Evolutionary conservation across 2,113 vertebrate genomes (phyloP).

Genomic region (Cepphus grylle): DNA sequence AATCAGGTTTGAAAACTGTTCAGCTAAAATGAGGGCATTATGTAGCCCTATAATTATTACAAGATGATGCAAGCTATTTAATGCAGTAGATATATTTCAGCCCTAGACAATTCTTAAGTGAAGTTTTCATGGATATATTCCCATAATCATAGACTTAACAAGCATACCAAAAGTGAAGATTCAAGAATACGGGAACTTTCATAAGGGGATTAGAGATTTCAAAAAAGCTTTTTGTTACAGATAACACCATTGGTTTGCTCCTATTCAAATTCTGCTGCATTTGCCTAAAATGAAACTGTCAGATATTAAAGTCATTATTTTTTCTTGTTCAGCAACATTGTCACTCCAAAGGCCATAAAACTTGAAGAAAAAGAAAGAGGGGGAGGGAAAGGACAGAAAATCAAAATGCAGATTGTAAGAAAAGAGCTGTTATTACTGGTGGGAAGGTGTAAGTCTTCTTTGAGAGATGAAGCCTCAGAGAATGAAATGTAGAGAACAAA

Average conservation of each 20-base stretch:
- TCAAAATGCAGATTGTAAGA: not conserved
- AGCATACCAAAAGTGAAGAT: not conserved
- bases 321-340: not conserved
- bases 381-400: not conserved
- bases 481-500: not conserved
- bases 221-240: not conserved
- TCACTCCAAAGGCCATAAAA: not conserved
- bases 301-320: not conserved
- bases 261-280: not conserved
- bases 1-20: not conserved
- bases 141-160: slow-evolving; percentile 10
- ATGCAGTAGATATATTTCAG: not conserved
- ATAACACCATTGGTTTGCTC: not conserved
- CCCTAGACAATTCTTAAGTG: not conserved
- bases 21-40: not conserved
- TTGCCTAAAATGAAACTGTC: not conserved
- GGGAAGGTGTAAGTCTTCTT: not conserved
- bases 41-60: not conserved
- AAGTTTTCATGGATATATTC: slow-evolving; percentile 31
- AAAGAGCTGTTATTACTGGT: not conserved
- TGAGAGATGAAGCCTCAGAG: not conserved
- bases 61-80: not conserved
- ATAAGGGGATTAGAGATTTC: not conserved
- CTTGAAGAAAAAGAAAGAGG: not conserved
- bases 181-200: not conserved